Evolutionary conservation across 2,113 vertebrate species (phyloP).

Genomic region (Terrapene triunguis): DNA sequence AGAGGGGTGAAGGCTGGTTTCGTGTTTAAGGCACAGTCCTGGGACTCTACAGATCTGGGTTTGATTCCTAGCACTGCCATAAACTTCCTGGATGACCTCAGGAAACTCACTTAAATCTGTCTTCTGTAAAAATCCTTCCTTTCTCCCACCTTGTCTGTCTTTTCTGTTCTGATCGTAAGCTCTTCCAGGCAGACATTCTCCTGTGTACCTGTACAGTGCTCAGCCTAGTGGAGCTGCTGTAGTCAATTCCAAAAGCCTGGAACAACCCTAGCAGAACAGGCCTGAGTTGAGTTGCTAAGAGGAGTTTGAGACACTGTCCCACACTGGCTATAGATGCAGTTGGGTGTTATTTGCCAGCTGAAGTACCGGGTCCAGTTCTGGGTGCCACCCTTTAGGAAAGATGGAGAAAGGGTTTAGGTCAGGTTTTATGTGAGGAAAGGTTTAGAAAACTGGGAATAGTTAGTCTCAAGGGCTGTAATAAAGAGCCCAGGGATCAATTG

Average conservation of each 20-base stretch:
- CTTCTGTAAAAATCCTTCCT: constrained; percentile 11
- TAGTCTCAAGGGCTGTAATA: background rate
- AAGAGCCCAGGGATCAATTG: background rate
- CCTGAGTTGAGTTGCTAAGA: background rate
- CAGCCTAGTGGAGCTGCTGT: background rate
- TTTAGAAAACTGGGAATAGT: background rate
- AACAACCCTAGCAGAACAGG: background rate
- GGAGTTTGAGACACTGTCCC: background rate
- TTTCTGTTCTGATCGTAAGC: background rate
- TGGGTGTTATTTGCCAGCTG: background rate
- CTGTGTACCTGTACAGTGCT: background rate
- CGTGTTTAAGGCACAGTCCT: background rate
- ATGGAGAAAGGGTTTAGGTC: background rate
- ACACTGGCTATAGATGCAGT: background rate
- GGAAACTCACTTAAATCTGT: background rate
- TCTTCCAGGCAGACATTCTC: constrained; percentile 66
- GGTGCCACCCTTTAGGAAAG: background rate
- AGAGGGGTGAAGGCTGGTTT: background rate
- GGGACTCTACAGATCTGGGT: background rate
- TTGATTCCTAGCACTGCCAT: background rate
- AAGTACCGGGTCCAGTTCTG: background rate
- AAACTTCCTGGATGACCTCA: background rate
- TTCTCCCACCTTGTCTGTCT: constrained; percentile 37
- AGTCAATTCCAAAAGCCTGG: background rate
- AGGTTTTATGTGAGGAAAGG: background rate